A percentile compares a stretch with the other conserved stretches of the same genome.
Evolutionary conservation across 2,797 vertebrate species (phyloP).

Genomic region (Anguilla pacifica): DNA sequence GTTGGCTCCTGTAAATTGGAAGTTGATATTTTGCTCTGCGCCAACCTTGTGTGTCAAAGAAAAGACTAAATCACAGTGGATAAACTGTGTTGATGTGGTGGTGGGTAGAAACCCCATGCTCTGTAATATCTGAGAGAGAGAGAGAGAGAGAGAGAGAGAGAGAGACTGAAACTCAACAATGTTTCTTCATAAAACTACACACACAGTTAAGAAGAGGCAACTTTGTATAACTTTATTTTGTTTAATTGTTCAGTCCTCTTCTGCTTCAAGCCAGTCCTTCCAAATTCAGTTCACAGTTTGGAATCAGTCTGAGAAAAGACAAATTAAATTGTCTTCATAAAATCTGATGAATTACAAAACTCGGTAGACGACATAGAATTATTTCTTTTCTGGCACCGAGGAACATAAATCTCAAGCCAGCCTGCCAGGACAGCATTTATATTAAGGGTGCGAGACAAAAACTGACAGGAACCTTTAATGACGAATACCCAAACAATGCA

Average conservation of each 20-base stretch:
- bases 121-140: neutral
- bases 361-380: neutral
- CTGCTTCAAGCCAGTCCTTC: neutral
- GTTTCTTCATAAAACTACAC: neutral
- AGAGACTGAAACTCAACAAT: neutral
- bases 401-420: neutral
- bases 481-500: constrained; percentile 35
- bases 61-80: neutral
- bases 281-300: neutral
- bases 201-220: neutral
- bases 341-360: constrained; percentile 24
- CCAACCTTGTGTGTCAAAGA: neutral
- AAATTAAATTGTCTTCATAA: neutral
- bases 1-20: neutral
- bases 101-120: neutral
- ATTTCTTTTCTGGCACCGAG: neutral
- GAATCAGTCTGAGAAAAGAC: neutral
- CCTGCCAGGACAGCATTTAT: constrained; percentile 47
- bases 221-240: neutral
- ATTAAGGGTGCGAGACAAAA: constrained; percentile 28
- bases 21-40: neutral
- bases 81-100: neutral
- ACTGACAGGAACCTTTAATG: constrained; percentile 48
- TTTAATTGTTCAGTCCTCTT: neutral
- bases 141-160: neutral